A percentile compares a stretch with the other conserved stretches of the same genome.
Evolutionary conservation across 2,888 invertebrate genomes (phyloP).

Genomic region (Cephus nigrinus): DNA sequence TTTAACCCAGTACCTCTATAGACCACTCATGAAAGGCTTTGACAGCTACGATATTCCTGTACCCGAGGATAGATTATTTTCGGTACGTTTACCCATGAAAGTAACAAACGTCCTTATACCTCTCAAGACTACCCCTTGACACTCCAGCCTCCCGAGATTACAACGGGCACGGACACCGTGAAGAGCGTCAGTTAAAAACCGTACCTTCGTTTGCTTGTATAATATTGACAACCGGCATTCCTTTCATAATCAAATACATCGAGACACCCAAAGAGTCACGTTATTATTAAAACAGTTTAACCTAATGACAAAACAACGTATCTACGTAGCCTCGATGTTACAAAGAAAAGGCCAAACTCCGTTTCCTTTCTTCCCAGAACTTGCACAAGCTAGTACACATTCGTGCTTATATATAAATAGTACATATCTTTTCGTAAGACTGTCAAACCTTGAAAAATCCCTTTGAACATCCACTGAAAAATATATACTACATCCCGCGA

Average conservation of each 20-base stretch:
- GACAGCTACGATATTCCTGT: neutral
- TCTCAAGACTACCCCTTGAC: neutral
- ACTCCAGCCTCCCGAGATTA: neutral
- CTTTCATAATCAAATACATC: neutral
- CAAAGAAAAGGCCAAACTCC: neutral
- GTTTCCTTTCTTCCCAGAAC: neutral
- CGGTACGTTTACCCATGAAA: neutral
- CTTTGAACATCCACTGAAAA: too few relatives aligned
- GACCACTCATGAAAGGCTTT: neutral
- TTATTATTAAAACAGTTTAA: neutral
- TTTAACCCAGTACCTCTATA: neutral
- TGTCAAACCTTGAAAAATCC: too few relatives aligned
- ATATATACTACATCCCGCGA: too few relatives aligned
- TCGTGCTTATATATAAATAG: neutral
- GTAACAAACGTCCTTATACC: neutral
- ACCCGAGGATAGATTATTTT: neutral
- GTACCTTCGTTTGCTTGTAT: neutral
- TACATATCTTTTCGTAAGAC: too few relatives aligned
- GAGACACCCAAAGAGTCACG: neutral
- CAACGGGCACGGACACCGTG: neutral
- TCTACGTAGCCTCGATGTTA: neutral
- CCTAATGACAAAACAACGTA: neutral
- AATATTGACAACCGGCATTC: neutral
- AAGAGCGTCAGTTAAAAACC: neutral
- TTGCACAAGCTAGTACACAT: neutral